These are phyloP conservation scores for Punctoribates punctum DNA, from an alignment of 2,888 invertebrate species.

Conservation along the genomic window DNA sequence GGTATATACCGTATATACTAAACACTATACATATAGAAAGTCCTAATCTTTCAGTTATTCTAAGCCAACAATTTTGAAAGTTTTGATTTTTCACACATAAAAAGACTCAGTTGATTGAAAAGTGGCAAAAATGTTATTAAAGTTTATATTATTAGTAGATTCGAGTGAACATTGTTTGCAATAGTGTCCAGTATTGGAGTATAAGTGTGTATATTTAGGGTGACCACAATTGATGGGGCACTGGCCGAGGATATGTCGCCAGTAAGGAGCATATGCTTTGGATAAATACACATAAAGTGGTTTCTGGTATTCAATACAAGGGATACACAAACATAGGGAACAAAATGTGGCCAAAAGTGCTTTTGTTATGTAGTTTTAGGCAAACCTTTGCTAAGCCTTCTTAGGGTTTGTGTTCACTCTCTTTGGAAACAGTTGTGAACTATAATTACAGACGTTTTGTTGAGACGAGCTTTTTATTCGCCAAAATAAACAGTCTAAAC, in stretches of 20 bases:
- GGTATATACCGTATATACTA: background rate
- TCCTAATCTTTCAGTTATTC: too few species aligned
- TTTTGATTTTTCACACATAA: background rate
- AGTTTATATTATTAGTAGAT: constrained; percentile 6
- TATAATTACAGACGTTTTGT: constrained; percentile 34
- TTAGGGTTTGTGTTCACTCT: constrained; percentile 16
- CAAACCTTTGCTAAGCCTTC: constrained; percentile 27
- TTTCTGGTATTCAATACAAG: constrained; percentile 32
- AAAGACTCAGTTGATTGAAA: background rate
- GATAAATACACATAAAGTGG: constrained; percentile 34
- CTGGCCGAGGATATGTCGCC: too few species aligned
- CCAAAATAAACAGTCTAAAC: constrained; percentile 37
- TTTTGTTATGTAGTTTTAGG: constrained; percentile 37
- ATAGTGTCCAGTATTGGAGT: background rate
- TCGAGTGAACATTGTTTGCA: constrained; percentile 17
- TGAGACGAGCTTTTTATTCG: constrained; percentile 26
- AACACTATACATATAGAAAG: background rate
- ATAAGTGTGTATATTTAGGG: constrained; percentile 38
- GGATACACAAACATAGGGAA: constrained; percentile 12
- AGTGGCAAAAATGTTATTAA: constrained; percentile 20
- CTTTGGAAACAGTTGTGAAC: constrained; percentile 26
- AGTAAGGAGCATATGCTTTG: constrained; percentile 5
- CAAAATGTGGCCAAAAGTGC: constrained; percentile 1
- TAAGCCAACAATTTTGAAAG: too few species aligned
- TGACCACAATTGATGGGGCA: constrained; percentile 12